A percentile compares a stretch with the other conserved stretches of the same genome.
Evolutionary conservation across 2,113 vertebrate species (phyloP).

Genomic region (Laticauda laticaudata): DNA sequence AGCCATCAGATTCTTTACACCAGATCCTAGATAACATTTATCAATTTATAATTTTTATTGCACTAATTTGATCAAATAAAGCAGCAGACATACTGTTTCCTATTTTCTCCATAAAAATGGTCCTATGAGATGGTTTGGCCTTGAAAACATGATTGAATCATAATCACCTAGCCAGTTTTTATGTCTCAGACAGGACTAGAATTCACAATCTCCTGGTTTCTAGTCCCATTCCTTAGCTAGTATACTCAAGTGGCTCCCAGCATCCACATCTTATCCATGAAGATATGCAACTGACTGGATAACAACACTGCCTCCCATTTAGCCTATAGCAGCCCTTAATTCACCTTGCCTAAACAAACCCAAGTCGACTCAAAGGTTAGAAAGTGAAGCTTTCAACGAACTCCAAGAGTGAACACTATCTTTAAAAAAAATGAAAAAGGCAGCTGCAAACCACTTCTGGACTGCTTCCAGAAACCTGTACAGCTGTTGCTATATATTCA

Average conservation of each 20-base stretch:
- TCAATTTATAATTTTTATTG: background rate
- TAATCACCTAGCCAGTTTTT: background rate
- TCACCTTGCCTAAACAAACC: background rate
- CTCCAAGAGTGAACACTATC: background rate
- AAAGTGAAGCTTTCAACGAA: background rate
- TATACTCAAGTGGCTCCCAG: background rate
- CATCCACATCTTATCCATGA: background rate
- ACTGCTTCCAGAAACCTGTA: background rate
- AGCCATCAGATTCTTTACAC: background rate
- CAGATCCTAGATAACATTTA: background rate
- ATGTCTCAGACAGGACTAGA: background rate
- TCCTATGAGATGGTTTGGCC: background rate
- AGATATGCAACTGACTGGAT: background rate
- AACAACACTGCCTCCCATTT: background rate
- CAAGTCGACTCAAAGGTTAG: background rate
- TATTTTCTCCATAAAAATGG: background rate
- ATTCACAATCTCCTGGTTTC: background rate
- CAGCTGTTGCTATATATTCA: background rate
- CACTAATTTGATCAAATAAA: background rate
- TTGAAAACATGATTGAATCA: background rate
- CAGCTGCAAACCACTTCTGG: background rate
- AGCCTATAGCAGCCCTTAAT: background rate
- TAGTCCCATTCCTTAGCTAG: background rate
- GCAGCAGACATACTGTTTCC: background rate
- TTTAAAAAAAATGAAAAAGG: background rate